Conservation (phyloP, 2,797 vertebrate species). For the Paratrypauchen microcephalus region DNA sequence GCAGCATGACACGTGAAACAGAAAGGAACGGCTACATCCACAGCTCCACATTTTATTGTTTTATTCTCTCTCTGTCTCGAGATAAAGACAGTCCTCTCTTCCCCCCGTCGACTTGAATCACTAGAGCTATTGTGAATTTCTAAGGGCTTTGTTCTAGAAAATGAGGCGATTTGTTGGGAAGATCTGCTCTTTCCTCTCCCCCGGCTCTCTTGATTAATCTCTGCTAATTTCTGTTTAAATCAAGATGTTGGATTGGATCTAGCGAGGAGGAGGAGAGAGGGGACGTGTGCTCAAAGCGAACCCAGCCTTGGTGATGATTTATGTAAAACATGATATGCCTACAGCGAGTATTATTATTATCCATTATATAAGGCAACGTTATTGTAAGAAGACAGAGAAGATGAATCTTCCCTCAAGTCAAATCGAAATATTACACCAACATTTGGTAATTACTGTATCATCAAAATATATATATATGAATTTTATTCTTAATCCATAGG, state of each 20-base stretch:
- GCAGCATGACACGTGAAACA: slow-evolving; percentile 78
- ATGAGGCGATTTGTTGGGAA: slow-evolving; percentile 41
- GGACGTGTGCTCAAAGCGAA: slow-evolving; percentile 32
- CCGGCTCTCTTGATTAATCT: slow-evolving; percentile 56
- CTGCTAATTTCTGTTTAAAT: slow-evolving; percentile 62
- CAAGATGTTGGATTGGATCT: slow-evolving; percentile 52
- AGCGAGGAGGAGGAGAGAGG: slow-evolving; percentile 25
- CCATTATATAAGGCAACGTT: slow-evolving; percentile 35
- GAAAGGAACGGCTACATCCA: slow-evolving; percentile 63
- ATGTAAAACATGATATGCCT: slow-evolving; percentile 29
- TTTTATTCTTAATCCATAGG: too few species aligned
- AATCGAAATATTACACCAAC: slow-evolving; percentile 21
- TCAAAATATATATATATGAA: background rate
- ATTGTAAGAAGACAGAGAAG: slow-evolving; percentile 1
- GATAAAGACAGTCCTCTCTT: slow-evolving; percentile 22
- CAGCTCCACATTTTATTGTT: slow-evolving; percentile 59
- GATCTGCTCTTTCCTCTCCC: slow-evolving; percentile 50
- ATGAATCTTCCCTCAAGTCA: slow-evolving; percentile 2
- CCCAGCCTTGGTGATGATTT: slow-evolving; percentile 40
- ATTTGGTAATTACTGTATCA: slow-evolving; percentile 9
- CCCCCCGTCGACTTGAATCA: slow-evolving; percentile 25
- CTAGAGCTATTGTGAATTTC: slow-evolving; percentile 28
- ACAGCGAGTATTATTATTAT: slow-evolving; percentile 23
- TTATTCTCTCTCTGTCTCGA: slow-evolving; percentile 31
- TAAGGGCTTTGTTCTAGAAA: slow-evolving; percentile 47